Percentiles rank a stretch among this genome's conserved stretches.
These are phyloP conservation scores for Nemurella pictetii DNA, from an alignment of 2,888 invertebrate species.

Conservation along the genomic window DNA sequence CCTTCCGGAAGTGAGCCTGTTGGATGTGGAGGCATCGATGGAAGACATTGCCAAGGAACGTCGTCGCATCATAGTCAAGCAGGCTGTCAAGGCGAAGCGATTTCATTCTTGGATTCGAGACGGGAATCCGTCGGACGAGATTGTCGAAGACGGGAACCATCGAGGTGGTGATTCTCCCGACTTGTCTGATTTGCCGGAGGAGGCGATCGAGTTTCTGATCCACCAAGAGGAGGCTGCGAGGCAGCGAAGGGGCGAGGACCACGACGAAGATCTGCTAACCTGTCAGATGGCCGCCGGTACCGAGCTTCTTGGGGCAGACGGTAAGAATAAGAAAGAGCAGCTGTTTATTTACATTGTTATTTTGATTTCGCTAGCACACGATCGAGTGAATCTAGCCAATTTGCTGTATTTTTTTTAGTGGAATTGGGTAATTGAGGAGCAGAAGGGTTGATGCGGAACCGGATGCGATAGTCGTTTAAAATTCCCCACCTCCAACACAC, in stretches of 20 bases:
- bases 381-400: no score
- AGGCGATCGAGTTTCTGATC: background rate
- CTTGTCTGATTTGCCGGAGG: background rate
- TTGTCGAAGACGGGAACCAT: background rate
- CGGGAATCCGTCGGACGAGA: no score
- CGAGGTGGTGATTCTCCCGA: background rate
- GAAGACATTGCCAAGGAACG: constrained; percentile 42
- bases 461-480: no score
- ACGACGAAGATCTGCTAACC: background rate
- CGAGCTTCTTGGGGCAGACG: background rate
- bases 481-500: no score
- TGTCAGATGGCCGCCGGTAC: background rate
- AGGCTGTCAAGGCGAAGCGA: constrained; percentile 41
- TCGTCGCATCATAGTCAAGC: constrained; percentile 42
- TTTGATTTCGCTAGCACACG: no score
- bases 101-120: constrained; percentile 41
- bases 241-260: background rate
- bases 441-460: no score
- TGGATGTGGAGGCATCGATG: constrained; percentile 42
- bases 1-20: constrained; percentile 41
- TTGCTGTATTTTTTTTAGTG: no score
- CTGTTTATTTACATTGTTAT: no score
- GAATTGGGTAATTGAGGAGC: no score
- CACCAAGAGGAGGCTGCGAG: background rate
- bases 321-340: no score